A percentile compares a stretch with the other conserved stretches of the same genome.
These are phyloP conservation scores for Sterrhoptilus dennistouni DNA, from an alignment of 2,113 vertebrate species.

Conservation along the genomic window DNA sequence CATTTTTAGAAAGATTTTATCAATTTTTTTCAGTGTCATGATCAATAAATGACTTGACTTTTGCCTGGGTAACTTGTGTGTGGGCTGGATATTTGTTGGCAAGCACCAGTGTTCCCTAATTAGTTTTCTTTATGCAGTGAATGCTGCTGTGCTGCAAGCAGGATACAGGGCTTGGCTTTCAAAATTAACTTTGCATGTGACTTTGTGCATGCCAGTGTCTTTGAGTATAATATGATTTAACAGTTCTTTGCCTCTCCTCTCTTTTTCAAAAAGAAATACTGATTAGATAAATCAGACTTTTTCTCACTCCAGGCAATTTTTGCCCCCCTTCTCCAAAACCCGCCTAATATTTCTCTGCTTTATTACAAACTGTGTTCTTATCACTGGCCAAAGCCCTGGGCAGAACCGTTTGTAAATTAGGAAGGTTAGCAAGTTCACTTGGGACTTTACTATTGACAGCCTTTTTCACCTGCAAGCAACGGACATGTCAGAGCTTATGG, in stretches of 20 bases:
- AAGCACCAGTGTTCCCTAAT: neutral
- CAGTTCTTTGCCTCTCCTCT: neutral
- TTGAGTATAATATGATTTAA: neutral
- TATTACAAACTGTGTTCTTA: neutral
- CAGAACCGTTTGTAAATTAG: neutral
- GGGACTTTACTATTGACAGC: neutral
- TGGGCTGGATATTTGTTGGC: neutral
- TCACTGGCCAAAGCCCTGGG: neutral
- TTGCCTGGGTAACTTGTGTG: neutral
- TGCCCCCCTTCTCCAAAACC: neutral
- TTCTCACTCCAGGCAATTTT: neutral
- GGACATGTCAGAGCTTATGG: neutral
- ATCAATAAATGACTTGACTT: neutral
- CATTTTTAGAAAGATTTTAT: neutral
- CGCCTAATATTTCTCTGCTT: neutral
- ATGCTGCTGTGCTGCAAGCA: neutral
- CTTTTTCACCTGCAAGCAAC: neutral
- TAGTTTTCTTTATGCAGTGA: neutral
- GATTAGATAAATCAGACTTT: neutral
- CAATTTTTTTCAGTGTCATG: neutral
- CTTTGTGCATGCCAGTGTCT: neutral
- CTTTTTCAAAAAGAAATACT: neutral
- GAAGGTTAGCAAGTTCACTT: neutral
- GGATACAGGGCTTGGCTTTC: neutral
- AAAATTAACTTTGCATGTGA: constrained; percentile 26